Percentiles rank a stretch among this genome's conserved stretches.
These are phyloP conservation scores for Drosophila kurseongensis DNA, from an alignment of 1,140 invertebrate species.

Conservation along the genomic window DNA sequence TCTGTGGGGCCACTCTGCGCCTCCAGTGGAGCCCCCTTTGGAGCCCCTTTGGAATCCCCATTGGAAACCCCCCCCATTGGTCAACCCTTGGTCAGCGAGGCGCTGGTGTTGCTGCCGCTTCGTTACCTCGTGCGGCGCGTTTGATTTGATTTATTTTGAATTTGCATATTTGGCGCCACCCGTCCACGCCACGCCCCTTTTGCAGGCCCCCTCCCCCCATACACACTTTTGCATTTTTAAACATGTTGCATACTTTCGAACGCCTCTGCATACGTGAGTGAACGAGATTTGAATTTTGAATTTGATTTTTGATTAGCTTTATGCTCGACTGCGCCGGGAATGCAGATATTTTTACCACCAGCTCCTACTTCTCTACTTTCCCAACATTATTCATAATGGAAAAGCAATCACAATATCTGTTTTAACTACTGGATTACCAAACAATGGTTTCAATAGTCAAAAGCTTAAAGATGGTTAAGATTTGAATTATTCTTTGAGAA, in stretches of 20 bases:
- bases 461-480: too few relatives aligned
- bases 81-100: constrained; percentile 45
- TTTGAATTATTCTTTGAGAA: too few relatives aligned
- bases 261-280: constrained; percentile 60
- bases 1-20: background rate
- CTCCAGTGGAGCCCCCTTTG: background rate
- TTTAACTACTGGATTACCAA: background rate
- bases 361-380: background rate
- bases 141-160: constrained; percentile 82
- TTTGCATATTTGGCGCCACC: constrained; percentile 71
- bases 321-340: constrained; percentile 19
- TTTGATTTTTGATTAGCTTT: constrained; percentile 59
- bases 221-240: constrained; percentile 65
- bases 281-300: constrained; percentile 60
- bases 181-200: background rate
- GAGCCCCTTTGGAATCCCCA: background rate
- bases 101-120: constrained; percentile 79
- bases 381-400: background rate
- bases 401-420: background rate
- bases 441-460: background rate
- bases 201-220: background rate
- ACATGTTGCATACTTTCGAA: constrained; percentile 76
- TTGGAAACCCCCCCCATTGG: background rate
- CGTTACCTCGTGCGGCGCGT: constrained; percentile 75
- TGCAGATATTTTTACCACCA: background rate